A percentile compares a stretch with the other conserved stretches of the same genome.
Conservation (phyloP, 2,888 invertebrate genomes). For the Limnephilus auricula region DNA sequence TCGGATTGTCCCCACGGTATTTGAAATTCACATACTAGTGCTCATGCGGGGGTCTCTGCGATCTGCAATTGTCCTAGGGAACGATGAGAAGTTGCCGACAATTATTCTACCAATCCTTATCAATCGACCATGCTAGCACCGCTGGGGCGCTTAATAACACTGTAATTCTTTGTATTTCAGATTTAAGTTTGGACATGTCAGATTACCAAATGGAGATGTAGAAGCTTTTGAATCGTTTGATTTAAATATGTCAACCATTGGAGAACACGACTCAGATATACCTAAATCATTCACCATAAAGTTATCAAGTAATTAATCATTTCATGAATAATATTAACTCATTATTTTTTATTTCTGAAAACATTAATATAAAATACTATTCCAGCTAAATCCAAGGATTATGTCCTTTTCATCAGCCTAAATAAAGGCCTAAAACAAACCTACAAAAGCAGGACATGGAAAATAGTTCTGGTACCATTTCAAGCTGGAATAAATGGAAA, state of each 20-base stretch:
- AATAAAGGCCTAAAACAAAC: slow-evolving; percentile 58
- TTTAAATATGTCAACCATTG: slow-evolving; percentile 75
- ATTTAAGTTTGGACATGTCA: slow-evolving; percentile 77
- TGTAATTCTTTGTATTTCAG: slow-evolving; percentile 70
- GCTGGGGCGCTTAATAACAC: not conserved
- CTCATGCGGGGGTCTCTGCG: too few relatives aligned
- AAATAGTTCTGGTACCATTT: slow-evolving; percentile 67
- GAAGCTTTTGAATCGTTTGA: slow-evolving; percentile 74
- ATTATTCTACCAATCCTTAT: too few relatives aligned
- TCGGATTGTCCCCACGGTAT: too few relatives aligned
- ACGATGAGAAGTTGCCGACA: too few relatives aligned
- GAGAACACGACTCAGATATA: slow-evolving; percentile 71
- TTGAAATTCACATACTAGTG: too few relatives aligned
- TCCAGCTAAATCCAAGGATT: slow-evolving; percentile 66
- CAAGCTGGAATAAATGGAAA: slow-evolving; percentile 69
- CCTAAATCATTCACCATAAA: slow-evolving; percentile 75
- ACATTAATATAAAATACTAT: not conserved
- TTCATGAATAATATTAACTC: not conserved
- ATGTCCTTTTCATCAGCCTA: slow-evolving; percentile 66
- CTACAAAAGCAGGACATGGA: slow-evolving; percentile 66
- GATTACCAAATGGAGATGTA: slow-evolving; percentile 73
- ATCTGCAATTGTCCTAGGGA: too few relatives aligned
- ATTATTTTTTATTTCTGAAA: not conserved
- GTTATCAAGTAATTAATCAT: slow-evolving; percentile 72
- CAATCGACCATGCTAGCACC: too few relatives aligned